Percentiles rank a stretch among this genome's conserved stretches.
These are phyloP conservation scores for Argentina silus DNA, from an alignment of 2,797 vertebrate species.

Conservation along the genomic window DNA sequence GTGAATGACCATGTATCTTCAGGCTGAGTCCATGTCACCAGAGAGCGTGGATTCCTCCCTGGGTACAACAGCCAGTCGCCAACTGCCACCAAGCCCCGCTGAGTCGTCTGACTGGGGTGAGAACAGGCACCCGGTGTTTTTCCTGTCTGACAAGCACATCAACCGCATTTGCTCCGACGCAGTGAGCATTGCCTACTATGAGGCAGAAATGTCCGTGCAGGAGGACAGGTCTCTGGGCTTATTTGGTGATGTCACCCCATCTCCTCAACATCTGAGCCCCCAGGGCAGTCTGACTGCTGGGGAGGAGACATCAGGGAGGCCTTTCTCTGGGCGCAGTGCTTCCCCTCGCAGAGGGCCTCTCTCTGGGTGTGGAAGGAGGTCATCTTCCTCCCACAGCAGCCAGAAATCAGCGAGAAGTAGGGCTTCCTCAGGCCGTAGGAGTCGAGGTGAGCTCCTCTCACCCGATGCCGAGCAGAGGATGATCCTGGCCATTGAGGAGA, in stretches of 20 bases:
- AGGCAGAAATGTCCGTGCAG: not conserved
- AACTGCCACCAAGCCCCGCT: no score
- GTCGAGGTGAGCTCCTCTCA: not conserved
- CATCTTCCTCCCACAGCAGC: not conserved
- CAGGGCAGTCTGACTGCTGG: not conserved
- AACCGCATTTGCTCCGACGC: not conserved
- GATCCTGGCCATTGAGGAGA: not conserved
- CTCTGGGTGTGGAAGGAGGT: no score
- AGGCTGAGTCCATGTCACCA: no score
- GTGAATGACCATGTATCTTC: no score
- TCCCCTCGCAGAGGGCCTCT: no score
- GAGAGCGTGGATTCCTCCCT: no score
- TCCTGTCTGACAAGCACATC: not conserved
- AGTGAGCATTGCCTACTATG: not conserved
- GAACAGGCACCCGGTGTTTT: not conserved
- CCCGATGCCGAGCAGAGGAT: not conserved
- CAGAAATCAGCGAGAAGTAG: no score
- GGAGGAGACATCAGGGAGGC: not conserved
- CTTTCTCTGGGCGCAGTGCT: not conserved
- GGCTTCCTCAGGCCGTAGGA: not conserved
- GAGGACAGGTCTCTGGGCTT: not conserved
- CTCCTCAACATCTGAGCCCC: not conserved
- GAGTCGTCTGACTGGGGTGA: not conserved
- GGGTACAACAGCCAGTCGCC: no score
- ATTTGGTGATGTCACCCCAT: not conserved